Evolutionary conservation across 2,113 vertebrate genomes (phyloP).

Genomic region (Cyprinodon brontotheroides): DNA sequence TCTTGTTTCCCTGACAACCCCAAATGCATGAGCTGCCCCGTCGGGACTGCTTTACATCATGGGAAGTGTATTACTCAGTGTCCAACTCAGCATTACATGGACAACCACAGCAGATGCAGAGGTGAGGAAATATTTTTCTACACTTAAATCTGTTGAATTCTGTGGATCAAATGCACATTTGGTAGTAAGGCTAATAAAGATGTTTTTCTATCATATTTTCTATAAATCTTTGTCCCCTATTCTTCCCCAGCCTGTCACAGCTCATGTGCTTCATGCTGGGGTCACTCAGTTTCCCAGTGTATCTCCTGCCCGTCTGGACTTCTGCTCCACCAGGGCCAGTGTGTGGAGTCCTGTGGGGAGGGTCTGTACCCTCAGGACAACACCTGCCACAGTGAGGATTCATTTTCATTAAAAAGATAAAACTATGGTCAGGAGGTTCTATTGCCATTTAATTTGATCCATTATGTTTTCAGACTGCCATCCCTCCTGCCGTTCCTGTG

Average conservation of each 20-base stretch:
- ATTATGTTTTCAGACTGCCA: conserved; percentile 82
- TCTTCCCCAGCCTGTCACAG: conserved; percentile 83
- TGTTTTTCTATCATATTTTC: background rate
- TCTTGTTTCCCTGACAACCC: conserved; percentile 83
- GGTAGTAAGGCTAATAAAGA: background rate
- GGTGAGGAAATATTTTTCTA: conserved; percentile 72
- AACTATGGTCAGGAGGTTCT: background rate
- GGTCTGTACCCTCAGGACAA: conserved; percentile 82
- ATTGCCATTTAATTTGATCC: background rate
- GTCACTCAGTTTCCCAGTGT: conserved; percentile 85
- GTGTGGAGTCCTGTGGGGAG: conserved; percentile 85
- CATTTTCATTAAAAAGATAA: background rate
- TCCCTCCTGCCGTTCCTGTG: conserved; percentile 84
- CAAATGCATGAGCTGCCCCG: conserved; percentile 83
- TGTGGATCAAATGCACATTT: background rate
- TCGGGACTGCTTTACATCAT: conserved; percentile 75
- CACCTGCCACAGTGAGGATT: conserved; percentile 82
- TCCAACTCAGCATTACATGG: conserved; percentile 78
- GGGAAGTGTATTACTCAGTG: conserved; percentile 86
- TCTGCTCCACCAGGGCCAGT: conserved; percentile 82
- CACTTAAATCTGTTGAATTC: background rate
- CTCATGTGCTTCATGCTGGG: conserved; percentile 84
- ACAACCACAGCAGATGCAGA: conserved; percentile 79
- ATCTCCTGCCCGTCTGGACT: conserved; percentile 75
- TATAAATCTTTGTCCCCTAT: background rate